A percentile compares a stretch with the other conserved stretches of the same genome.
phyloP scores from a whole-genome alignment of 1,140 invertebrate genomes.

The Centruroides vittatus region DNA sequence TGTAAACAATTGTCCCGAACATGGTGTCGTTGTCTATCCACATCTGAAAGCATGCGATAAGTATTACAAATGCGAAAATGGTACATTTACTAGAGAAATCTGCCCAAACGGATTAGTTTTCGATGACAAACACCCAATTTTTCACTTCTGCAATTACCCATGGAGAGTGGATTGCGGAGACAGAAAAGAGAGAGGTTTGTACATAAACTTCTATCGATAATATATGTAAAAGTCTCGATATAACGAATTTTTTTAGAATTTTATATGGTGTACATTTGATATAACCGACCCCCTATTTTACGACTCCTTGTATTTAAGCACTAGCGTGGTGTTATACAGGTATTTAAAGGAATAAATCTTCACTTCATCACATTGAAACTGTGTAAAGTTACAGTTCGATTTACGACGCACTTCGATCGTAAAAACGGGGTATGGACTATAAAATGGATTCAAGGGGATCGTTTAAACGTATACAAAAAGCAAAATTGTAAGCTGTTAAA shows the following conservation, averaged over 20 bases:
- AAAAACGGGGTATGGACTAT: no score
- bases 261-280: background rate
- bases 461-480: no score
- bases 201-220: background rate
- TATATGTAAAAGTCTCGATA: background rate
- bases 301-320: background rate
- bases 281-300: background rate
- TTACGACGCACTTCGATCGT: no score
- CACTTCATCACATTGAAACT: no score
- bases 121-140: conserved; percentile 69
- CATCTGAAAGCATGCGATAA: conserved; percentile 43
- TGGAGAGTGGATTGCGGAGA: conserved; percentile 80
- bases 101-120: conserved; percentile 85
- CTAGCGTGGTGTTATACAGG: no score
- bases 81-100: conserved; percentile 70
- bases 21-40: no score
- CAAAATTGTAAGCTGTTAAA: no score
- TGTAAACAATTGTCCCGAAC: no score
- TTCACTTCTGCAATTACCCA: conserved; percentile 86
- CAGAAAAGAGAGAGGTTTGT: conserved; percentile 32
- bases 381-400: no score
- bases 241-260: background rate
- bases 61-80: conserved; percentile 82
- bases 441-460: no score
- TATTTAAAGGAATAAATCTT: no score